Base-by-base conservation (phyloP, 2,888 invertebrate species). In the Reticulitermes lucifugus region DNA sequence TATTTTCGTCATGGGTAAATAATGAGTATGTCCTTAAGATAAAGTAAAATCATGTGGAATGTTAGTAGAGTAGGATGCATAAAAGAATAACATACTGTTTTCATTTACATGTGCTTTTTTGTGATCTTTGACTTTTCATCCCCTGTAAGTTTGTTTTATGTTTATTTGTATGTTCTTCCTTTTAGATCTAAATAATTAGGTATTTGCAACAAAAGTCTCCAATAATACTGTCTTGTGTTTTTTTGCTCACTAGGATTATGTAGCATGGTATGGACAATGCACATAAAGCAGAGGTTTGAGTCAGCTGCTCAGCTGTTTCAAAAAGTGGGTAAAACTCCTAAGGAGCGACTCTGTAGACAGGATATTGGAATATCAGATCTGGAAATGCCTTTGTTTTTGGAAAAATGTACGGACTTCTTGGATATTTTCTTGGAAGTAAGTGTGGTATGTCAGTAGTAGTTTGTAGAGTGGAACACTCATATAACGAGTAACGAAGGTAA, bases 261-360 rank as follows among this genome's bases (percentile, higher is more conserved):
- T 89, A 95, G 95, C 87, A 94, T 98, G 89, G 92, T 98, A 88
- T 98, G 98, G 98, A 95, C 96, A 83, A 96, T 97, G 83, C 96
- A 98, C 89, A 91, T 98, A n/a, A 95, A 95, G 89, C 95, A 96
- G 88, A 93, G 94, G 29, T 94, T 97, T 89, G 96, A 97, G 91
- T 92, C 94, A 3, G 93, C 94, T 41, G 95, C 95, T 86, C 95
- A 95, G 88, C 92, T 98, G 35, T 94, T 95, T 87, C 96, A 96
- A 89, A 97, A 95, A 91, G 94, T 95, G 6, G 96, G 98, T 0
- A 96, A 96, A 90, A 91, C 96, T 83, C 97, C 98, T 0, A 97
- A 96, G 90, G 97, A 98, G 88, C 93, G 96, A 87, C 91, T 97
- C 83, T 97, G 97, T 88, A 91, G 93, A 85, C 96, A 96, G 91